Evolutionary conservation across 2,888 invertebrate species (phyloP).

Genomic region (Agonopterix alstromeriana): DNA sequence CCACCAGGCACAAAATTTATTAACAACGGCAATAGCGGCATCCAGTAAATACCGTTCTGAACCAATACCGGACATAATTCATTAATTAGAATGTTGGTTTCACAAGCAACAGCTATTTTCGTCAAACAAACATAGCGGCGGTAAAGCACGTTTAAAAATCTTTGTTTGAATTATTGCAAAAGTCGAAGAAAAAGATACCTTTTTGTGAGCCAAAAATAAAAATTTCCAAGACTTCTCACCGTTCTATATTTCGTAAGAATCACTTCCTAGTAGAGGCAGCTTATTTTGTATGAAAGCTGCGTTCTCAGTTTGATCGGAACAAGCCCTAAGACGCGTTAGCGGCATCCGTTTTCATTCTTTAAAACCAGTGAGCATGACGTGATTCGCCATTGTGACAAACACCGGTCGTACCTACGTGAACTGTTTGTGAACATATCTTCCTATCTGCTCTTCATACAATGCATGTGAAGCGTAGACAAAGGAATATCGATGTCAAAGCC

Average conservation of each 20-base stretch:
- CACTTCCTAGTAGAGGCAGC: slow-evolving; percentile 1
- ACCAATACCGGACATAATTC: no score
- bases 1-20: slow-evolving; percentile 21
- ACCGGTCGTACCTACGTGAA: slow-evolving; percentile 42
- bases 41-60: not conserved
- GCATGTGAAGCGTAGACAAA: no score
- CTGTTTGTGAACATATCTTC: slow-evolving; percentile 30
- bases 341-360: slow-evolving; percentile 58
- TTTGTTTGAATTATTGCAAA: no score
- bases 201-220: no score
- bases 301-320: slow-evolving; percentile 25
- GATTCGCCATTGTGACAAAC: slow-evolving; percentile 51
- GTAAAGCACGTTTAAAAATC: not conserved
- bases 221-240: not conserved
- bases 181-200: no score
- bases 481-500: no score
- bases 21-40: not conserved
- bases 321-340: slow-evolving; percentile 34
- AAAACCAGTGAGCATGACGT: slow-evolving; percentile 49
- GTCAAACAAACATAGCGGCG: no score
- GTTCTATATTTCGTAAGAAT: no score
- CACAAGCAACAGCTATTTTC: no score
- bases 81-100: no score
- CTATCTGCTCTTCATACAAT: no score
- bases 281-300: slow-evolving; percentile 29